Conservation (phyloP, 2,113 vertebrate species). For the Lycocorax pyrrhopterus region DNA sequence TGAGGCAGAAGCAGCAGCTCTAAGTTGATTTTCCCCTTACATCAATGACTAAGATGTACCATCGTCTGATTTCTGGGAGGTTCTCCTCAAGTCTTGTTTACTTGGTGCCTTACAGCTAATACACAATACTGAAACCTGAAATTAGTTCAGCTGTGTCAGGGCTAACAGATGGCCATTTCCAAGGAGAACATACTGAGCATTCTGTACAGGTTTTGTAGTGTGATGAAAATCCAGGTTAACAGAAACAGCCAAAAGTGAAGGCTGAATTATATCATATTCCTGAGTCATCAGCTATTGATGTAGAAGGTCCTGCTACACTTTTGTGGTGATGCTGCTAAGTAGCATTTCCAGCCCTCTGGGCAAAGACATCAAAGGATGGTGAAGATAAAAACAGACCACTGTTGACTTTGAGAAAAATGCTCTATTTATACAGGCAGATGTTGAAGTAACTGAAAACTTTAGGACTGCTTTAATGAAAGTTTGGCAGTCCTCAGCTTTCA, state of each 20-base stretch:
- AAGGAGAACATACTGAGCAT: neutral
- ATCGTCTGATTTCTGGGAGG: neutral
- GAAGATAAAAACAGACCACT: constrained; percentile 22
- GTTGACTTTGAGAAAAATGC: constrained; percentile 24
- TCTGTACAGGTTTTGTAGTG: neutral
- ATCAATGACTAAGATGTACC: neutral
- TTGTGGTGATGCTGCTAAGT: constrained; percentile 17
- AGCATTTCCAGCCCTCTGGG: constrained; percentile 42
- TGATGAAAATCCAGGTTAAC: constrained; percentile 27
- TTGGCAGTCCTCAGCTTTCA: neutral
- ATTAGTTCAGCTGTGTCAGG: neutral
- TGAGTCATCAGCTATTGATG: constrained; percentile 31
- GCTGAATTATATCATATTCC: neutral
- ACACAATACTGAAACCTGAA: neutral
- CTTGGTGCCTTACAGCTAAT: neutral
- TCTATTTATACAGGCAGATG: constrained; percentile 9
- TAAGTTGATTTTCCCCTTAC: neutral
- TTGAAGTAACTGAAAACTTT: constrained; percentile 9
- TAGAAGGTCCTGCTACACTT: neutral
- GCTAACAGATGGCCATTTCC: neutral
- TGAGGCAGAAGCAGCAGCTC: neutral
- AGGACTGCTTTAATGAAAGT: neutral
- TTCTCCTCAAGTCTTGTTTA: neutral
- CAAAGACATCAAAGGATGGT: constrained; percentile 9
- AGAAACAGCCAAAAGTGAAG: neutral